phyloP scores from a whole-genome alignment of 1,140 invertebrate species.

The Cotesia typhae region DNA sequence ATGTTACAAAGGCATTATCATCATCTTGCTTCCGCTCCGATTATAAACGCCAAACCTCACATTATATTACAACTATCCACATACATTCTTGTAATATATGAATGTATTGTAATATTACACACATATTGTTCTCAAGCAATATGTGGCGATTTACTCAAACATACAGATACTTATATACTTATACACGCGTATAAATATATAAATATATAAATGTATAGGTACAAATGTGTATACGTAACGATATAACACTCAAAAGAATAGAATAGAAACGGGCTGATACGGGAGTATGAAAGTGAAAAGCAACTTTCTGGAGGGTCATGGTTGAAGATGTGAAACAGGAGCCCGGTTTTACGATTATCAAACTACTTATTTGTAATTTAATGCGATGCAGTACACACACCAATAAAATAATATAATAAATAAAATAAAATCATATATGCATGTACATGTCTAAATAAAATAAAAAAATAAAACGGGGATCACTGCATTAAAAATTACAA shows the following conservation, averaged over 20 bases:
- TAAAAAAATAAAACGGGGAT: too few species aligned
- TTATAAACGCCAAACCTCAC: constrained; percentile 30
- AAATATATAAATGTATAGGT: too few species aligned
- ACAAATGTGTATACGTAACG: background rate
- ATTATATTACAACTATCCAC: constrained; percentile 5
- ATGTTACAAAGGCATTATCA: constrained; percentile 26
- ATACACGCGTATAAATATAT: too few species aligned
- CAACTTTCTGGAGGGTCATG: constrained; percentile 56
- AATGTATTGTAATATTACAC: background rate
- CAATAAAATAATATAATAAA: background rate
- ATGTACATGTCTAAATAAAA: too few species aligned
- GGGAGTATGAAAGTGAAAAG: constrained; percentile 62
- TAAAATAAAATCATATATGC: background rate
- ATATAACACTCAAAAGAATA: constrained; percentile 15
- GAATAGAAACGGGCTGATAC: constrained; percentile 43
- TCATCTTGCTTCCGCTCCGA: constrained; percentile 28
- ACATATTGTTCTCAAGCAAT: background rate
- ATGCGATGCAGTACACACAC: background rate
- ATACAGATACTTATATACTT: too few species aligned
- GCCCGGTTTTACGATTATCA: constrained; percentile 33
- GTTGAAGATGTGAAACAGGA: constrained; percentile 48
- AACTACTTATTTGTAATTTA: background rate
- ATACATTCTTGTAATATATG: background rate
- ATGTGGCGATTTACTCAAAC: constrained; percentile 2
- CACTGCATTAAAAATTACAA: too few species aligned